Percentiles rank a stretch among this genome's conserved stretches.
Conservation (phyloP, 2,888 invertebrate species). For the Furcula furcula region DNA sequence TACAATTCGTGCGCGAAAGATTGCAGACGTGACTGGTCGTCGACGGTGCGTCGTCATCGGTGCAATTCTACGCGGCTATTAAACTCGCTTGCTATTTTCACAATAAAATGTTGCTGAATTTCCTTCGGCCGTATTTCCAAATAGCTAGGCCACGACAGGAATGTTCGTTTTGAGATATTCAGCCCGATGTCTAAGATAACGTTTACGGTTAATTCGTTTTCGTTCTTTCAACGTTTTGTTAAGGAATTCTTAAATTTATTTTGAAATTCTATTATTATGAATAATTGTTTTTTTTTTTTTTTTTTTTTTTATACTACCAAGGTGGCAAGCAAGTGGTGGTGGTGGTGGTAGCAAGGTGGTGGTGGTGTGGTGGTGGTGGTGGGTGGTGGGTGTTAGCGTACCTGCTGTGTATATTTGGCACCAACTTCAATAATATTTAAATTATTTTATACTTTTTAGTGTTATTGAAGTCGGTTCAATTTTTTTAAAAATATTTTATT, state of each 20-base stretch:
- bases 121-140: conserved; percentile 52
- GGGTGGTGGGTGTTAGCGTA: too few relatives aligned
- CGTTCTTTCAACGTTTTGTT: conserved; percentile 1
- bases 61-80: conserved; percentile 56
- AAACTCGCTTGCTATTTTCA: conserved; percentile 47
- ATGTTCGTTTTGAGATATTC: conserved; percentile 65
- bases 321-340: too few relatives aligned
- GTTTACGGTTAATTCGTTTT: conserved; percentile 33
- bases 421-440: too few relatives aligned
- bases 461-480: too few relatives aligned
- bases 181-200: conserved; percentile 31
- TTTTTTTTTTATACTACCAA: too few relatives aligned
- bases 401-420: too few relatives aligned
- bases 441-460: too few relatives aligned
- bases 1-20: conserved; percentile 57
- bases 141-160: conserved; percentile 46
- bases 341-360: too few relatives aligned
- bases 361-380: too few relatives aligned
- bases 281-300: too few relatives aligned
- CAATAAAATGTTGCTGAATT: conserved; percentile 58
- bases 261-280: not conserved
- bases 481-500: too few relatives aligned
- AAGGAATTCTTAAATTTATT: not conserved
- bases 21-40: conserved; percentile 52
- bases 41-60: conserved; percentile 38